A percentile compares a stretch with the other conserved stretches of the same genome.
phyloP scores from a whole-genome alignment of 1,140 invertebrate species.

The Drosophila pruinosa region DNA sequence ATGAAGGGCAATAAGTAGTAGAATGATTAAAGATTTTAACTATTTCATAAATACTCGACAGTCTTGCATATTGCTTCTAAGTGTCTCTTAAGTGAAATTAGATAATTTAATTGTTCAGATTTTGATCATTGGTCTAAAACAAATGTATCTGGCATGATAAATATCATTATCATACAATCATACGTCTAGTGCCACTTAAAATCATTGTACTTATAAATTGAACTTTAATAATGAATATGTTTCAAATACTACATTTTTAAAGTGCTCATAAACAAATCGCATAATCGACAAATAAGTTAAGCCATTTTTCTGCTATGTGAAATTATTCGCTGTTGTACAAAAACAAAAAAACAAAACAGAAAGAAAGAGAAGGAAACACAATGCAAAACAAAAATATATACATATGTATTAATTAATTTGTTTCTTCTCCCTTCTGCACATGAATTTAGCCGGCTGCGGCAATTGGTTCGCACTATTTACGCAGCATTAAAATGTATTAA shows the following conservation, averaged over 20 bases:
- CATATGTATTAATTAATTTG: slow-evolving; percentile 40
- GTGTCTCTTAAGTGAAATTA: too few species aligned
- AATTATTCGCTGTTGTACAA: slow-evolving; percentile 36
- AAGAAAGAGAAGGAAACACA: slow-evolving; percentile 48
- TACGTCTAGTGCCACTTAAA: too few species aligned
- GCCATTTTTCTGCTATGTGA: slow-evolving; percentile 41
- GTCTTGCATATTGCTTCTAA: too few species aligned
- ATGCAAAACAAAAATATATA: too few species aligned
- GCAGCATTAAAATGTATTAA: slow-evolving; percentile 75
- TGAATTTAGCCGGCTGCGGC: slow-evolving; percentile 11
- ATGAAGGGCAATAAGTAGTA: too few species aligned
- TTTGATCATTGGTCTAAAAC: too few species aligned
- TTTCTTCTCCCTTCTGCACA: not conserved
- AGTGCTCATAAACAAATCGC: not conserved
- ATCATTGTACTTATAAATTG: not conserved
- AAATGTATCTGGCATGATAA: too few species aligned
- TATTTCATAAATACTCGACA: too few species aligned
- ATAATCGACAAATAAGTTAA: not conserved
- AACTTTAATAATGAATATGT: not conserved
- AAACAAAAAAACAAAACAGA: slow-evolving; percentile 9
- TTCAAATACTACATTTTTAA: not conserved
- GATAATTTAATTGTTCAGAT: too few species aligned
- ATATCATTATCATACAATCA: too few species aligned
- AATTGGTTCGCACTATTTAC: slow-evolving; percentile 66
- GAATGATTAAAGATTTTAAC: too few species aligned